A percentile compares a stretch with the other conserved stretches of the same genome.
Conservation (phyloP, 2,797 vertebrate species). For the Schizopygopsis pylzovi region DNA sequence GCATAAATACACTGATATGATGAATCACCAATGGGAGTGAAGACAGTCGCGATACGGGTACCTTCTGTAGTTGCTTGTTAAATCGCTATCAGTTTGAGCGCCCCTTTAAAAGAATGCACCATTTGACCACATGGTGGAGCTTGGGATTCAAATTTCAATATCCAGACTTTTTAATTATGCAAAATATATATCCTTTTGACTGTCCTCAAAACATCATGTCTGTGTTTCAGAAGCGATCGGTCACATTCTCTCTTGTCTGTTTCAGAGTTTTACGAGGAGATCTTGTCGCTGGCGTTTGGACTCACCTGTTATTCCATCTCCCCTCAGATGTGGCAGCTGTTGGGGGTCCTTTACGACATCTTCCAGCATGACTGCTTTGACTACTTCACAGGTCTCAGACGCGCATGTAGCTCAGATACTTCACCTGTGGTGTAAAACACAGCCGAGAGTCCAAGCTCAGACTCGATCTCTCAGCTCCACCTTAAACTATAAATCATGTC, state of each 20-base stretch:
- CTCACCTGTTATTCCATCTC: constrained; percentile 95
- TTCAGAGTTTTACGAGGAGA: constrained; percentile 97
- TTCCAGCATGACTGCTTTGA: constrained; percentile 97
- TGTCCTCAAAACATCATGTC: neutral
- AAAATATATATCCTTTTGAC: no score
- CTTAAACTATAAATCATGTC: constrained; percentile 20
- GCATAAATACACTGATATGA: neutral
- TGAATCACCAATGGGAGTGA: neutral
- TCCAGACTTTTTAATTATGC: no score
- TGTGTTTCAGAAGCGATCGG: constrained; percentile 14
- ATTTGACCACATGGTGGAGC: constrained; percentile 27
- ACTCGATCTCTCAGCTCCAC: constrained; percentile 9
- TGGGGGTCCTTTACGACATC: constrained; percentile 90
- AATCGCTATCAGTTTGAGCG: neutral
- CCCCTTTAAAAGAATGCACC: neutral
- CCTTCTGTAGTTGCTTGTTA: neutral
- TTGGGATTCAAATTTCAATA: neutral
- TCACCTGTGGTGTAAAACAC: constrained; percentile 2
- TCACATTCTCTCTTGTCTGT: neutral
- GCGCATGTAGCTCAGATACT: neutral
- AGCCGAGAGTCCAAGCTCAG: constrained; percentile 18
- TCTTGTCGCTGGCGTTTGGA: constrained; percentile 92
- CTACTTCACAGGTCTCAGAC: constrained; percentile 90
- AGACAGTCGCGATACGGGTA: neutral
- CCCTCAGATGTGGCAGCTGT: constrained; percentile 97